Evolutionary conservation across 2,797 vertebrate genomes (phyloP).

Genomic region (Sebastes diploproa): DNA sequence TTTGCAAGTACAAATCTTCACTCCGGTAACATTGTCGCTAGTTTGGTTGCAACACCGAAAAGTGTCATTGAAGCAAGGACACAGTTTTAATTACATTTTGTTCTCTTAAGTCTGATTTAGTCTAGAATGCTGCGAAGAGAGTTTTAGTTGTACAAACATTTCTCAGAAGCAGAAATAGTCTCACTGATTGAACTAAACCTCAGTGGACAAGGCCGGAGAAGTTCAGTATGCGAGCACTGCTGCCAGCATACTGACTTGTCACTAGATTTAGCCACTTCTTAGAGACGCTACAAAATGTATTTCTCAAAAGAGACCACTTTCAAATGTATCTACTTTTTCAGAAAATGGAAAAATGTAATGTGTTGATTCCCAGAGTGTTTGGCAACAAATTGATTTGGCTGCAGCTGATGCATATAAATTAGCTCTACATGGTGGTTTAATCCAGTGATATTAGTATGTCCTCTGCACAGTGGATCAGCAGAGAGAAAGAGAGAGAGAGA

Average conservation of each 20-base stretch:
- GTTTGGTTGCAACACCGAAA: conserved; percentile 6
- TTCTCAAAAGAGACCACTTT: conserved; percentile 29
- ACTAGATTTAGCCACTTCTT: conserved; percentile 31
- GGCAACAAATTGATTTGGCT: conserved; percentile 41
- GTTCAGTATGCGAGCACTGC: neutral
- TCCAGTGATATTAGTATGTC: neutral
- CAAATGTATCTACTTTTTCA: conserved; percentile 46
- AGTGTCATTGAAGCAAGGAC: conserved; percentile 57
- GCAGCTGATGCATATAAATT: conserved; percentile 33
- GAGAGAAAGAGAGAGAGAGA: neutral
- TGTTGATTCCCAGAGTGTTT: conserved; percentile 36
- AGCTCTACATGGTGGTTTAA: neutral
- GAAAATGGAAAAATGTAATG: conserved; percentile 26
- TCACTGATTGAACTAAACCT: conserved; percentile 39
- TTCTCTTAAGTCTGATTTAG: conserved; percentile 33
- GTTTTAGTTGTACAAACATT: conserved; percentile 31
- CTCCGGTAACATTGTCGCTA: neutral
- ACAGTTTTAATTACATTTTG: conserved; percentile 57
- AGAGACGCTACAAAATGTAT: conserved; percentile 9
- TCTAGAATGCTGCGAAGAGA: neutral
- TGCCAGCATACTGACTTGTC: conserved; percentile 8
- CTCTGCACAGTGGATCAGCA: neutral
- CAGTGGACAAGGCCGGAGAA: neutral
- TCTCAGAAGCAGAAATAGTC: conserved; percentile 42
- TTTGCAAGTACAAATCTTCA: conserved; percentile 19